phyloP scores from a whole-genome alignment of 92 coral and sea anemone genomes.

The Phenganax subtilis region DNA sequence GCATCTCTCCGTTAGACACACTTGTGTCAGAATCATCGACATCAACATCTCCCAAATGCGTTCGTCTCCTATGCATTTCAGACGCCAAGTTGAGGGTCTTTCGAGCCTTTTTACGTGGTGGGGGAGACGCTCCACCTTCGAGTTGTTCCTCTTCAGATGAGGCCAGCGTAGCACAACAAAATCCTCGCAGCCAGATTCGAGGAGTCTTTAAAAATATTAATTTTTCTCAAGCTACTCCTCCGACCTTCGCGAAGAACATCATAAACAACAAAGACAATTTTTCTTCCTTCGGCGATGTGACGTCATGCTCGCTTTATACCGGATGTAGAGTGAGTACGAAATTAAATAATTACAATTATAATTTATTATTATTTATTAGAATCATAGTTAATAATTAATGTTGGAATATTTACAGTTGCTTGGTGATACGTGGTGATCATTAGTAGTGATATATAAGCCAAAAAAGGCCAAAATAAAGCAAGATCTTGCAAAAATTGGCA shows the following conservation, averaged over 20 bases:
- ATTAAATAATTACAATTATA: neutral
- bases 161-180: slow-evolving; percentile 99
- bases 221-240: neutral
- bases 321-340: slow-evolving; percentile 9
- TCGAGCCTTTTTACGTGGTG: slow-evolving; percentile 99
- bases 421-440: too few species aligned
- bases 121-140: slow-evolving; percentile 99
- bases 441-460: too few species aligned
- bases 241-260: slow-evolving; percentile 19
- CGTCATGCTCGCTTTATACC: neutral
- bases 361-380: too few species aligned
- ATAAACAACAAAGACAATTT: slow-evolving; percentile 22
- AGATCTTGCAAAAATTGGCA: too few species aligned
- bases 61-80: slow-evolving; percentile 99
- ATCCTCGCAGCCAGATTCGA: slow-evolving; percentile 97
- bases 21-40: slow-evolving; percentile 85
- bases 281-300: slow-evolving; percentile 9
- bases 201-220: slow-evolving; percentile 27
- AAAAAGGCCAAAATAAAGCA: too few species aligned
- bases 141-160: slow-evolving; percentile 99
- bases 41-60: slow-evolving; percentile 67
- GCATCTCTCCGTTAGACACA: slow-evolving; percentile 83
- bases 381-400: too few species aligned
- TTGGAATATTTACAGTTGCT: too few species aligned
- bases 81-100: slow-evolving; percentile 95